Conservation (phyloP, 2,113 vertebrate genomes). For the Saccopteryx bilineata region DNA sequence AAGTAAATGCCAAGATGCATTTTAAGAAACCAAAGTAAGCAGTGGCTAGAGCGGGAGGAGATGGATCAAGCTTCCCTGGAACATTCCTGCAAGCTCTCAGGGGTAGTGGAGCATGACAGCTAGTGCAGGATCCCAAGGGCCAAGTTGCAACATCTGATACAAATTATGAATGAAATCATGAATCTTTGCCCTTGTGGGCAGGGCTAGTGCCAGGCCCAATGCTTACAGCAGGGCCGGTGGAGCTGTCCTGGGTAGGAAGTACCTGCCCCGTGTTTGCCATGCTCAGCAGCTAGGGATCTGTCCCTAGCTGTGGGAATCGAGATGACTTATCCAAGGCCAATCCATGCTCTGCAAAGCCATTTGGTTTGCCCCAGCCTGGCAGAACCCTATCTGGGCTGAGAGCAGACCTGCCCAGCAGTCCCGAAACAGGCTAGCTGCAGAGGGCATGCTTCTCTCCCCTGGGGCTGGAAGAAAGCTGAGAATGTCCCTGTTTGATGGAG, state of each 20-base stretch:
- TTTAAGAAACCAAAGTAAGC: constrained; percentile 17
- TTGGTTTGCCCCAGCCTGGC: not conserved
- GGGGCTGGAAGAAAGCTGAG: not conserved
- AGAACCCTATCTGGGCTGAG: not conserved
- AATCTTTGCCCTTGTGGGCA: not conserved
- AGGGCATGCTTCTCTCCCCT: not conserved
- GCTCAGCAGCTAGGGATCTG: not conserved
- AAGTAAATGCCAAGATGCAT: not conserved
- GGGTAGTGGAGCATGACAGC: constrained; percentile 66
- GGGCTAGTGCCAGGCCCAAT: not conserved
- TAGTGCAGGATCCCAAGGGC: constrained; percentile 36
- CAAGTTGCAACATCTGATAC: constrained; percentile 76
- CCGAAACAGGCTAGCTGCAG: not conserved
- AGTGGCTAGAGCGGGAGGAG: not conserved
- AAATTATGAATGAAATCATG: constrained; percentile 79
- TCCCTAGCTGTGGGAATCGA: not conserved
- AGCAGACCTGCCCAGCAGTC: not conserved
- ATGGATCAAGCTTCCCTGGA: not conserved
- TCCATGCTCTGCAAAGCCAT: not conserved
- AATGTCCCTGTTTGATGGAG: not conserved
- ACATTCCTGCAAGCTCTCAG: constrained; percentile 72
- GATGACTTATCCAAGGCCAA: not conserved
- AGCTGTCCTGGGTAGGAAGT: not conserved
- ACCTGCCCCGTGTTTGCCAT: not conserved
- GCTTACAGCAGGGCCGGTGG: not conserved